A percentile compares a stretch with the other conserved stretches of the same genome.
phyloP scores from a whole-genome alignment of 2,113 vertebrate species.

The Alosa alosa region DNA sequence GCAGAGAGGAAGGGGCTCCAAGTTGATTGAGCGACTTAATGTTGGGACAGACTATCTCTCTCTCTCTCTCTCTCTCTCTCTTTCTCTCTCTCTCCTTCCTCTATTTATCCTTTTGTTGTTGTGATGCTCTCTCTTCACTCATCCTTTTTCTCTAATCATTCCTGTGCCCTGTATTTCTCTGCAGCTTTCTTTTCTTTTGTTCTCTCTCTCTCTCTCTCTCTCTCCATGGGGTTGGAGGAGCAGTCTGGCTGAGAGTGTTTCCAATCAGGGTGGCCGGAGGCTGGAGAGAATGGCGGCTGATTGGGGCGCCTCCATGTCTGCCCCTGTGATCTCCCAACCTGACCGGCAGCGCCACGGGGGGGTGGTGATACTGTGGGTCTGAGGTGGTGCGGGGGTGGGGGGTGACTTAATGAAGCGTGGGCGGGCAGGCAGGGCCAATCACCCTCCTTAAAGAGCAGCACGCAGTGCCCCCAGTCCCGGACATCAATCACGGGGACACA shows the following conservation, averaged over 20 bases:
- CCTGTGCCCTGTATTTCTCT: background rate
- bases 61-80: background rate
- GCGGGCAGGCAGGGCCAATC: constrained; percentile 52
- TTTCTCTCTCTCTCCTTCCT: background rate
- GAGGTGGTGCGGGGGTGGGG: constrained; percentile 43
- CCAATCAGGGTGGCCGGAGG: constrained; percentile 33
- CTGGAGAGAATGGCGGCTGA: constrained; percentile 14
- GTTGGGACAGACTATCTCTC: constrained; percentile 10
- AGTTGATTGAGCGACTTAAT: constrained; percentile 41
- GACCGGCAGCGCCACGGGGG: constrained; percentile 16
- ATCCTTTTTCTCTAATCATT: background rate
- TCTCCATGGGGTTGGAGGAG: background rate
- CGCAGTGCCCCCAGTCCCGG: constrained; percentile 44
- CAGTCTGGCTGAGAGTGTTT: no score
- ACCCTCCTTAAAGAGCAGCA: constrained; percentile 49
- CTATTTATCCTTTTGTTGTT: background rate
- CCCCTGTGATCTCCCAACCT: constrained; percentile 50
- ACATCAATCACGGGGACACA: constrained; percentile 58
- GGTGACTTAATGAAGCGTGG: constrained; percentile 63
- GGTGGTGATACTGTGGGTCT: no score
- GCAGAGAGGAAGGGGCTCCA: constrained; percentile 41
- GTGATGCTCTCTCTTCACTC: constrained; percentile 6
- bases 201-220: background rate
- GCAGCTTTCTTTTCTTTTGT: background rate
- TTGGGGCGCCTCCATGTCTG: constrained; percentile 3